Evolutionary conservation across 1,140 invertebrate genomes (phyloP).

Genomic region (Physella acuta): DNA sequence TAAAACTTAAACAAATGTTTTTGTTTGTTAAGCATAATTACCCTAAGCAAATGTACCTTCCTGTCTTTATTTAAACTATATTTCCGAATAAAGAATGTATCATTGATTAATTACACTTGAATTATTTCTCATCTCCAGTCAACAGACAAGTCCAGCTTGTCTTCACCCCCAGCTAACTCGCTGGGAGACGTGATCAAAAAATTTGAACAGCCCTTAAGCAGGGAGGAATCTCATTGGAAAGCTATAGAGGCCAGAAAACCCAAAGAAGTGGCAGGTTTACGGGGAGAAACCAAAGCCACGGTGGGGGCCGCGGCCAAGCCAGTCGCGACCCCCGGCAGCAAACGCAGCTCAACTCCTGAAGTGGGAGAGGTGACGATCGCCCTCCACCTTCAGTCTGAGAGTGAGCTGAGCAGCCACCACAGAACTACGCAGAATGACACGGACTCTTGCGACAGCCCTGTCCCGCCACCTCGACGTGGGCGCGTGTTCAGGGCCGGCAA

Average conservation of each 20-base stretch:
- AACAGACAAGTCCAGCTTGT: not conserved
- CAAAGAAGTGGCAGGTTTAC: conserved; percentile 11
- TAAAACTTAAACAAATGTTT: no score
- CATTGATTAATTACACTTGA: conserved; percentile 7
- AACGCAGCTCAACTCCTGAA: conserved; percentile 18
- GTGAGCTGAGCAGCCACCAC: conserved; percentile 32
- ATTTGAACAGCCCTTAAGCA: conserved; percentile 26
- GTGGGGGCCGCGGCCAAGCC: conserved; percentile 8
- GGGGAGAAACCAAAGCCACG: conserved; percentile 27
- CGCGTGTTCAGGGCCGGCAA: conserved; percentile 15
- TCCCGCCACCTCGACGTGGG: conserved; percentile 25
- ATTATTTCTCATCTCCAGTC: conserved; percentile 11
- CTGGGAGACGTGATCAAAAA: conserved; percentile 12
- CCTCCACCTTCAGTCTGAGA: conserved; percentile 48
- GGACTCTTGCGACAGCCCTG: conserved; percentile 39
- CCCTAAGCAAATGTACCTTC: no score
- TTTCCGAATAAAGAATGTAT: not conserved
- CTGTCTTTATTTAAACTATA: no score
- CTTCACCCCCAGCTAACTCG: conserved; percentile 27
- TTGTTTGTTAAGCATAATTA: no score
- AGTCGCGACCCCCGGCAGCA: not conserved
- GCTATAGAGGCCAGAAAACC: conserved; percentile 27
- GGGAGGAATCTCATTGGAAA: conserved; percentile 34
- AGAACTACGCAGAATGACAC: conserved; percentile 51
- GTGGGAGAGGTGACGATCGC: conserved; percentile 31